Base-by-base conservation (phyloP, 2,797 vertebrate genomes). In the Pagetopsis macropterus region DNA sequence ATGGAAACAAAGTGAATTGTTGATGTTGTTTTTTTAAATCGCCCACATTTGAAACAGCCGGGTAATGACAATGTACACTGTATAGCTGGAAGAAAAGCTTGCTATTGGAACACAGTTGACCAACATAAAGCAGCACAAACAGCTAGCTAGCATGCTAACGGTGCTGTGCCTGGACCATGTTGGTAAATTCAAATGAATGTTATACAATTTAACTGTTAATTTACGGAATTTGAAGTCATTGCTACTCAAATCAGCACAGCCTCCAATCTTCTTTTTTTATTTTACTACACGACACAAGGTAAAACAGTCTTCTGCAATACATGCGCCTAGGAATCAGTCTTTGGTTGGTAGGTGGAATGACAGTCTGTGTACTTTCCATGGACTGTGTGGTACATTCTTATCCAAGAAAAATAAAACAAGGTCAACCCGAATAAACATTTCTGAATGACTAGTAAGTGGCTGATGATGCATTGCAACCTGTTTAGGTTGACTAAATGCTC, bases 391-490 rank as follows among this genome's bases (percentile, higher is more conserved):
- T 37, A 37, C 33, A 9, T 37, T 72, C 51, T 23, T 81, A 40
- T 51, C 41, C 62, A 48, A 65, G 56, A 55, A 56, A 46, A 49
- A 71, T 1, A 2, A 9, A 49, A 67, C 61, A 48, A 61, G 65
- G 60, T 74, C 82, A 64, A 23, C 21, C 72, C 82, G 79, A 84
- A 63, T 85, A 78, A 52, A 74, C 65, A 84, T 81, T 92, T 92
- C 86, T 85, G 79, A 85, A 67, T 52, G 68, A 85, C 81, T 76
- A 75, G 92, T 93, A 93, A 77, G 88, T 94, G 94, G 92, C 90
- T 90, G 94, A 95, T 93, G 93, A 96, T 90, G 94, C 95, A 95
- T 96, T 95, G 89, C 94, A 95, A 95, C 94, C 93, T 17, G 68
- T 85, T 89, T 9, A 63, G 93, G 95, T 96, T 94, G 95, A 93